Conservation (phyloP, 2,888 invertebrate species). For the Lacanobia oleracea region DNA sequence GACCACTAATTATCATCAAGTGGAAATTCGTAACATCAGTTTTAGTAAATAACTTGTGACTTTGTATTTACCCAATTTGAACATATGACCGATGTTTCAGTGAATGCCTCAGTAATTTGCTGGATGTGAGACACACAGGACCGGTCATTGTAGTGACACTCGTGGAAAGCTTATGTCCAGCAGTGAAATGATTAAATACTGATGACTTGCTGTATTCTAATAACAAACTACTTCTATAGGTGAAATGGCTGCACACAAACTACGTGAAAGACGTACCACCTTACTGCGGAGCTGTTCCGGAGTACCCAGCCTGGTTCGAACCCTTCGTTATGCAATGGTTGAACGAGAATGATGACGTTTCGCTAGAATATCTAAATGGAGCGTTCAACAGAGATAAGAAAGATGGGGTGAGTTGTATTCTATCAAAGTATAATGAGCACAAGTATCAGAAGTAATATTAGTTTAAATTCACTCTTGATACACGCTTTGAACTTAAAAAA, state of each 20-base stretch:
- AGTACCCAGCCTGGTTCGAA: conserved; percentile 99
- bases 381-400: conserved; percentile 99
- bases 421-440: background rate
- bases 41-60: no score
- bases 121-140: background rate
- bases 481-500: background rate
- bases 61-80: background rate
- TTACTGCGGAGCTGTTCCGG: conserved; percentile 98
- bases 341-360: conserved; percentile 99
- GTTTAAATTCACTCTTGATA: background rate
- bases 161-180: background rate
- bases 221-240: conserved; percentile 77
- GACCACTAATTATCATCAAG: background rate
- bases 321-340: conserved; percentile 99
- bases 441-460: background rate
- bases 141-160: background rate
- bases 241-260: conserved; percentile 99
- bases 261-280: conserved; percentile 99
- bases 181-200: no score
- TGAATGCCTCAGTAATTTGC: background rate
- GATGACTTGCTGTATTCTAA: background rate
- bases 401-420: conserved; percentile 93
- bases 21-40: background rate
- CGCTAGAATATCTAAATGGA: conserved; percentile 99
- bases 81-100: background rate